Conservation (phyloP, 2,113 vertebrate genomes). For the Atrichornis clamosus region DNA sequence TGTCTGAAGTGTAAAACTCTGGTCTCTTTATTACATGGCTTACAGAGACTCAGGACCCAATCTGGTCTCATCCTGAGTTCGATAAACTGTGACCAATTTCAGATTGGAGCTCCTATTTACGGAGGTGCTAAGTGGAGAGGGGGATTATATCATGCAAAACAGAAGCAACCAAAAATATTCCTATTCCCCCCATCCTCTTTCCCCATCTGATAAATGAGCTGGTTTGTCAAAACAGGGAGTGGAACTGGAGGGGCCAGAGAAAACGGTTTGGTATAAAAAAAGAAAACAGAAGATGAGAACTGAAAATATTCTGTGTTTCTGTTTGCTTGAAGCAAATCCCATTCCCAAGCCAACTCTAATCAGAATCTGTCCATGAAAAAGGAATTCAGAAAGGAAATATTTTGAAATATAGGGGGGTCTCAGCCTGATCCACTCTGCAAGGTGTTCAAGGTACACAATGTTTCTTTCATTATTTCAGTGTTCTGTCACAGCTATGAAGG, state of each 20-base stretch:
- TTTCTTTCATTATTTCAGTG: slow-evolving; percentile 12
- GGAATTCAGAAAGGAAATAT: background rate
- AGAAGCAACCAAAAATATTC: slow-evolving; percentile 27
- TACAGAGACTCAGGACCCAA: background rate
- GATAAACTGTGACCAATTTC: slow-evolving; percentile 8
- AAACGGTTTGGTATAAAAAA: background rate
- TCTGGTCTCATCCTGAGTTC: background rate
- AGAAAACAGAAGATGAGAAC: background rate
- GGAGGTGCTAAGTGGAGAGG: background rate
- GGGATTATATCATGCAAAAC: slow-evolving; percentile 20
- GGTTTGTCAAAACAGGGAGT: slow-evolving; percentile 18
- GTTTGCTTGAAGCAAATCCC: background rate
- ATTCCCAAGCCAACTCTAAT: background rate
- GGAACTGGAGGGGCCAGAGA: background rate
- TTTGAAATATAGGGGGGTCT: background rate
- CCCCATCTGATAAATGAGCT: slow-evolving; percentile 16
- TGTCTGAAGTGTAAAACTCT: background rate
- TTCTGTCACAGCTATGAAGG: background rate
- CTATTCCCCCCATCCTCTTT: background rate
- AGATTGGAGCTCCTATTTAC: slow-evolving; percentile 10
- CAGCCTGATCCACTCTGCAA: background rate
- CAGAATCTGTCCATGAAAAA: background rate
- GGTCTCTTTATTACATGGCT: background rate
- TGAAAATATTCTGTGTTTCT: background rate
- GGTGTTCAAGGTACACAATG: background rate